A percentile compares a stretch with the other conserved stretches of the same genome.
These are phyloP conservation scores for Ornithoptera alexandrae DNA, from an alignment of 2,888 invertebrate species.

Conservation along the genomic window DNA sequence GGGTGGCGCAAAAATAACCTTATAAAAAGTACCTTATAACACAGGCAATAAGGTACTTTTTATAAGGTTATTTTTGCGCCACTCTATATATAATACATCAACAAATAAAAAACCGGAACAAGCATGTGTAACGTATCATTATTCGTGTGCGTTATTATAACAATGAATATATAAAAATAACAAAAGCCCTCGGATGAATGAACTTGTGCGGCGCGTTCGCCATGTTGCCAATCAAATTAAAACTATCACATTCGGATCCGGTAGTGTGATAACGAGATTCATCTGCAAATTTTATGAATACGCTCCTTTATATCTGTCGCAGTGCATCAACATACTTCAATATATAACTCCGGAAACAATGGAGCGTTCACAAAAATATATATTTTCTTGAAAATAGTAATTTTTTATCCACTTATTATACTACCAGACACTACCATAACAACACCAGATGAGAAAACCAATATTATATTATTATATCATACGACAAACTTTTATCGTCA, in stretches of 20 bases:
- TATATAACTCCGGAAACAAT: not conserved
- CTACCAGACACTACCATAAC: too few relatives aligned
- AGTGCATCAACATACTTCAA: not conserved
- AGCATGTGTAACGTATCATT: not conserved
- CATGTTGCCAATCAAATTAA: constrained; percentile 20
- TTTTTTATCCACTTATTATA: too few relatives aligned
- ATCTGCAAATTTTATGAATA: constrained; percentile 5
- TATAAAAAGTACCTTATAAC: too few relatives aligned
- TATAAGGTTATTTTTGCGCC: too few relatives aligned
- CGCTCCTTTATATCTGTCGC: not conserved
- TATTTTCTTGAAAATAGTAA: too few relatives aligned
- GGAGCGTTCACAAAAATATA: too few relatives aligned
- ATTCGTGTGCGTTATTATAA: constrained; percentile 9
- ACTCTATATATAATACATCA: constrained; percentile 1
- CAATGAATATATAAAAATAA: constrained; percentile 8
- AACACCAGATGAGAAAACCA: too few relatives aligned
- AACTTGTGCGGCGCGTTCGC: constrained; percentile 10
- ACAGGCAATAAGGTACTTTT: too few relatives aligned
- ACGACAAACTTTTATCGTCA: too few relatives aligned
- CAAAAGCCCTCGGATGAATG: constrained; percentile 13
- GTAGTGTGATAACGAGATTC: constrained; percentile 14
- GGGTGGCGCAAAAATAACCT: too few relatives aligned
- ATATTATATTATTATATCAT: too few relatives aligned
- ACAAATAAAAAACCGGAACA: not conserved
- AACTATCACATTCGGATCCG: constrained; percentile 17